A percentile compares a stretch with the other conserved stretches of the same genome.
These are phyloP conservation scores for Calliopsis andreniformis DNA, from an alignment of 1,140 invertebrate species.

Conservation along the genomic window DNA sequence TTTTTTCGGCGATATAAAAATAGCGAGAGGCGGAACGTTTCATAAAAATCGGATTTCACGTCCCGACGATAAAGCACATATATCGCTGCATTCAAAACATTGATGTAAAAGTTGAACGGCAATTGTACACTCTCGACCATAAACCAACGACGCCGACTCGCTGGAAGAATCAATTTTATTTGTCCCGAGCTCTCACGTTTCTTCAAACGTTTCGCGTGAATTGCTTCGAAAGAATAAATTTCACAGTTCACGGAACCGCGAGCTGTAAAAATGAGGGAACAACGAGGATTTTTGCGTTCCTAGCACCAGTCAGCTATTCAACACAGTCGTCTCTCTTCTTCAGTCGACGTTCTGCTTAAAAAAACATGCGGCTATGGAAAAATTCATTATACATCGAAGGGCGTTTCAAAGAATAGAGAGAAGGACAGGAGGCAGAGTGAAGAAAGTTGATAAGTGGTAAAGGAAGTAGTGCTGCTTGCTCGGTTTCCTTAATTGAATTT, in stretches of 20 bases:
- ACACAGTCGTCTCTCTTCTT: neutral
- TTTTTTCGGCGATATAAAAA: too few relatives aligned
- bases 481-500: too few relatives aligned
- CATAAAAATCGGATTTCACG: too few relatives aligned
- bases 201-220: neutral
- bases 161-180: neutral
- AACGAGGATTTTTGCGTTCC: neutral
- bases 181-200: neutral
- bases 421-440: neutral
- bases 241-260: neutral
- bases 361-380: neutral
- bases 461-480: too few relatives aligned
- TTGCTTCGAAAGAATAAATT: conserved; percentile 6
- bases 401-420: too few relatives aligned
- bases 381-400: neutral
- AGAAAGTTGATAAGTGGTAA: too few relatives aligned
- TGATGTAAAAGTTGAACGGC: neutral
- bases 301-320: neutral
- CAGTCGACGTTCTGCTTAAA: neutral
- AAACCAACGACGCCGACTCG: neutral
- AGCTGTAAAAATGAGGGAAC: neutral
- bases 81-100: neutral
- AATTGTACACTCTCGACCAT: neutral
- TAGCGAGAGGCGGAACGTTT: too few relatives aligned
- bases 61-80: neutral